phyloP scores from a whole-genome alignment of 1,140 invertebrate species.

The Sipha flava region DNA sequence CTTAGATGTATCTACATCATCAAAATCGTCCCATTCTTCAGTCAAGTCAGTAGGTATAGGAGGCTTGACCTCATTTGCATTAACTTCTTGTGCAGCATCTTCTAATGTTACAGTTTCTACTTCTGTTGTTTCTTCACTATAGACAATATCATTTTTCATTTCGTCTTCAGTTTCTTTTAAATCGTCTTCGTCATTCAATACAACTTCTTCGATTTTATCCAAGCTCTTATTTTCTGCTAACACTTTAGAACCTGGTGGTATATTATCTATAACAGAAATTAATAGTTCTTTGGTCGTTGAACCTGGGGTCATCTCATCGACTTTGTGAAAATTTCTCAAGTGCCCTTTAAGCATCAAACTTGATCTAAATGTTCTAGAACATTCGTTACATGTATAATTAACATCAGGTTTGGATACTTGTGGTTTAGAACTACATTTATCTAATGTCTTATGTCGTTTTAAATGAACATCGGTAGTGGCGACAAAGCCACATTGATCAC shows the following conservation, averaged over 20 bases:
- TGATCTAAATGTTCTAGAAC: not conserved
- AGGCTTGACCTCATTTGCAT: not conserved
- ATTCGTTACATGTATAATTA: conserved; percentile 40
- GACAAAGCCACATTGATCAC: conserved; percentile 63
- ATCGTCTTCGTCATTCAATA: not conserved
- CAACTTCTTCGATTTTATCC: not conserved
- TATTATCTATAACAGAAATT: conserved; percentile 13
- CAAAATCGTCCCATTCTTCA: conserved; percentile 24
- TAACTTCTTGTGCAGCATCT: not conserved
- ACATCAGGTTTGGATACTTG: conserved; percentile 30
- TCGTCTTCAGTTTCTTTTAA: not conserved
- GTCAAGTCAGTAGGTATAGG: not conserved
- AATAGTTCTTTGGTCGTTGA: not conserved
- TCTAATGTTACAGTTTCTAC: conserved; percentile 11
- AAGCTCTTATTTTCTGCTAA: conserved; percentile 4
- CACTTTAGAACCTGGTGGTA: conserved; percentile 5
- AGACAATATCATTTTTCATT: not conserved
- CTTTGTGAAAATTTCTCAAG: conserved; percentile 22
- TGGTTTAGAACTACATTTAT: not conserved
- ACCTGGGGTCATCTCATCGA: not conserved
- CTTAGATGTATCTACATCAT: not conserved
- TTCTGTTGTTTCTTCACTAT: not conserved
- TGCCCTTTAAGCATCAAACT: conserved; percentile 16
- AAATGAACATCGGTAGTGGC: conserved; percentile 59
- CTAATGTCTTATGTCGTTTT: conserved; percentile 48